Evolutionary conservation across 2,888 invertebrate species (phyloP), one percentile per base, ranked within the genome.

Genomic region (Athetis lepigone): DNA sequence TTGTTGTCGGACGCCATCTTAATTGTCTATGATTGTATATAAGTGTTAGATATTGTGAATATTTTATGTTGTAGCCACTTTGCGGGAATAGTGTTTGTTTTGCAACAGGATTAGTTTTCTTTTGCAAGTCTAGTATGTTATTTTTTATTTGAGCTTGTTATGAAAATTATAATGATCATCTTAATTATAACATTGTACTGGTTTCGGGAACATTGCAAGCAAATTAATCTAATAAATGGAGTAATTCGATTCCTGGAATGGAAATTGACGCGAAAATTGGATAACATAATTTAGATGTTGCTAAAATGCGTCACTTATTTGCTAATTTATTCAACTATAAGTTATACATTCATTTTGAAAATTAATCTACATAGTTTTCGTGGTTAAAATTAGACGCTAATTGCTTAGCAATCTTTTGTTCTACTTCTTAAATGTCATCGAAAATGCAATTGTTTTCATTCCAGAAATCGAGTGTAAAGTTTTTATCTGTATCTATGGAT

Each of bases 51-150:
- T 56, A 51, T 62, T 59, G 55, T 52, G 47, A 59, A 65, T 69
- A 65, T 16, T 68, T 61, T 40, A 68, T 78, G 65, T 78, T 62
- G 75, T 78, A 77, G 78, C 64, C 76, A 77, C 72, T 66, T 56
- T 66, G 61, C 42, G 43, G n/a, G 50, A 69, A 43, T 37, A 8
- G 51, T 51, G 51, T 47, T 49, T 5, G 21, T 59, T 66, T 52
- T 52, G 33, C 18, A 52, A 29, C 23, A 33, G 40, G 8, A 27
- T n/a, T 36, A 16, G 18, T 51, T 50, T 16, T 4, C 29, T 11
- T n/a, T n/a, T n/a, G n/a, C n/a, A n/a, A n/a, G n/a, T n/a, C n/a
- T n/a, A n/a, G n/a, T n/a, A 33, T 4, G 33, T 4, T 13, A 8
- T 33, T 33, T 4, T 33, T 33, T 3, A 2, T 9, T 33, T 33